Conservation (phyloP, 2,888 invertebrate species). For the Chaitophorus viminalis region DNA sequence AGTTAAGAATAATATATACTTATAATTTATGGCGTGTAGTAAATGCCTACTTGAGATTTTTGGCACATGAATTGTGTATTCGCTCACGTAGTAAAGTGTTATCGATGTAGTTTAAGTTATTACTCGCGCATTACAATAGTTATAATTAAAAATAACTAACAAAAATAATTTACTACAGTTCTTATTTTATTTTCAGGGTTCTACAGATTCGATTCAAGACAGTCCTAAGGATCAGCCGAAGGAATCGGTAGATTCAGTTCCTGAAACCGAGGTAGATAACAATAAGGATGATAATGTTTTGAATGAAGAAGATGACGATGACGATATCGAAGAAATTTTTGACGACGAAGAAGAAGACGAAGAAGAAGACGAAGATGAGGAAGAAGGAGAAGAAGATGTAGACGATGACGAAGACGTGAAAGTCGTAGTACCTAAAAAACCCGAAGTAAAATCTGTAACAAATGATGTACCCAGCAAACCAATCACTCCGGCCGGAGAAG, state of each 20-base stretch:
- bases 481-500: neutral
- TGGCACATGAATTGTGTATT: constrained; percentile 4
- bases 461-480: constrained; percentile 31
- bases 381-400: constrained; percentile 30
- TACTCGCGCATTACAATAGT: neutral
- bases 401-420: constrained; percentile 13
- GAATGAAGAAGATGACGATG: constrained; percentile 19
- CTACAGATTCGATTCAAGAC: constrained; percentile 38
- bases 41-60: constrained; percentile 22
- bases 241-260: neutral
- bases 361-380: constrained; percentile 19
- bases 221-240: neutral
- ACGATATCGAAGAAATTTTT: neutral
- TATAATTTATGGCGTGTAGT: neutral
- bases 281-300: neutral
- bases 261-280: neutral
- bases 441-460: neutral
- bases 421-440: constrained; percentile 17
- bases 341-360: neutral
- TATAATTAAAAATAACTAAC: neutral
- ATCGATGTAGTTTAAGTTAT: neutral
- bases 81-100: neutral
- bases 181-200: constrained; percentile 45
- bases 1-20: constrained; percentile 42
- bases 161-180: neutral